phyloP scores from a whole-genome alignment of 2,113 vertebrate genomes.

The Meriones unguiculatus region DNA sequence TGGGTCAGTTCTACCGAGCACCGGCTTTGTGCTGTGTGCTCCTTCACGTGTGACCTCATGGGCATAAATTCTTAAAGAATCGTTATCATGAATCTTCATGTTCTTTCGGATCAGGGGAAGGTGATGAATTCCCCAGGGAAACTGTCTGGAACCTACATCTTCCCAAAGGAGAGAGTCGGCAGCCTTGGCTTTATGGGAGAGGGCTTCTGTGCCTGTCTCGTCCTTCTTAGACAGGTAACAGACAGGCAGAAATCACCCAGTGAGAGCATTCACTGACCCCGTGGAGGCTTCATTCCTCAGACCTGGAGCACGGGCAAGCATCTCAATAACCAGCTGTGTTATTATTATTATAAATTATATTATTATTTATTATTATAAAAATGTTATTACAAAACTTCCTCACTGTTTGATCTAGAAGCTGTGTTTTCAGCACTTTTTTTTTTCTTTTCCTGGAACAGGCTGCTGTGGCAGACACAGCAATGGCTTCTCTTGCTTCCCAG shows the following conservation, averaged over 20 bases:
- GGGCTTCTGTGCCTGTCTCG: neutral
- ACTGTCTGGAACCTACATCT: slow-evolving; percentile 60
- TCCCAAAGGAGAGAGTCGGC: slow-evolving; percentile 15
- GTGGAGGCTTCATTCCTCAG: neutral
- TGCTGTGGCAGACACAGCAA: neutral
- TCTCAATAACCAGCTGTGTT: neutral
- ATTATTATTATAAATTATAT: too few relatives aligned
- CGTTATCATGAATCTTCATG: slow-evolving; percentile 66
- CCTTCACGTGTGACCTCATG: neutral
- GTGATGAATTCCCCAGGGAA: slow-evolving; percentile 72
- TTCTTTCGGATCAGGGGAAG: slow-evolving; percentile 58
- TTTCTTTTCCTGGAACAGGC: too few relatives aligned
- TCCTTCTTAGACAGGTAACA: slow-evolving; percentile 33
- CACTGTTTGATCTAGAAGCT: too few relatives aligned
- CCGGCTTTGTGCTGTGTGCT: neutral
- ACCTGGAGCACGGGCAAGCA: neutral
- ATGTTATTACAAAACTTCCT: too few relatives aligned
- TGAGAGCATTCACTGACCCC: neutral
- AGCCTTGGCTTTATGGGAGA: neutral
- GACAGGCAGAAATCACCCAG: neutral
- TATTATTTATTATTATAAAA: too few relatives aligned
- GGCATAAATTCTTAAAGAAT: slow-evolving; percentile 5
- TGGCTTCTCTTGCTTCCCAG: neutral
- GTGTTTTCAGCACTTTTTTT: too few relatives aligned
- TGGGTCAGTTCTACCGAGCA: neutral